Percentiles rank a stretch among this genome's conserved stretches.
These are phyloP conservation scores for Geotrypetes seraphini DNA, from an alignment of 2,797 vertebrate species.

Conservation along the genomic window DNA sequence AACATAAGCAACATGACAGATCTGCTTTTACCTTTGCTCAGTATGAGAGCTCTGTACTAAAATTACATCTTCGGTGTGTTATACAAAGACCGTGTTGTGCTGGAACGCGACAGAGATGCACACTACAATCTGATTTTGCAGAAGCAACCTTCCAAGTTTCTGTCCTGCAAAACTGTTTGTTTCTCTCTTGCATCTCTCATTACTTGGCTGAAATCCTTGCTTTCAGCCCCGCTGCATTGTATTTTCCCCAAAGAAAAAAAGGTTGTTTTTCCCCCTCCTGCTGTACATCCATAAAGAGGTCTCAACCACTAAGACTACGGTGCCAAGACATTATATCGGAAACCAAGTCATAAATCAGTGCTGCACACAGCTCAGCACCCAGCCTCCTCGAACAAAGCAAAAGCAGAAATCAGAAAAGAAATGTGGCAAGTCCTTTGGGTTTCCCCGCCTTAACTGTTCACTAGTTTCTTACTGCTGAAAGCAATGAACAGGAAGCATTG, in stretches of 20 bases:
- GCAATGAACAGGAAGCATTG: constrained; percentile 4
- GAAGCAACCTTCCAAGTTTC: fast-evolving
- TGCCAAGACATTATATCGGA: too few relatives aligned
- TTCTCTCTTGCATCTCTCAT: constrained; percentile 26
- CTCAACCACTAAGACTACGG: too few relatives aligned
- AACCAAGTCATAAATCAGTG: too few relatives aligned
- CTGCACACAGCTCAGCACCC: too few relatives aligned
- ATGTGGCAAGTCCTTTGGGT: too few relatives aligned
- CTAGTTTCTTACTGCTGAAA: constrained; percentile 9
- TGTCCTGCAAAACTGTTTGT: too few relatives aligned
- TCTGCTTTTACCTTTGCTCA: too few relatives aligned
- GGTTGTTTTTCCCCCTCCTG: constrained; percentile 40
- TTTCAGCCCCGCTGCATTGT: constrained; percentile 15
- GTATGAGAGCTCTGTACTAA: too few relatives aligned
- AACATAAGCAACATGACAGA: too few relatives aligned
- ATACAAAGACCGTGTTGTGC: fast-evolving
- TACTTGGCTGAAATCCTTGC: constrained; percentile 26
- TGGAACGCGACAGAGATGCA: not conserved
- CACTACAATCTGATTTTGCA: fast-evolving
- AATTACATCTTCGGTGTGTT: not conserved
- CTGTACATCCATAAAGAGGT: constrained; percentile 6
- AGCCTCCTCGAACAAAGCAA: too few relatives aligned
- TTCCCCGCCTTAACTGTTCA: constrained; percentile 24
- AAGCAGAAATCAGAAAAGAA: too few relatives aligned
- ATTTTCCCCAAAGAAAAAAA: constrained; percentile 45